Evolutionary conservation across 2,888 invertebrate genomes (phyloP).

Genomic region (Cerceris rybyensis): DNA sequence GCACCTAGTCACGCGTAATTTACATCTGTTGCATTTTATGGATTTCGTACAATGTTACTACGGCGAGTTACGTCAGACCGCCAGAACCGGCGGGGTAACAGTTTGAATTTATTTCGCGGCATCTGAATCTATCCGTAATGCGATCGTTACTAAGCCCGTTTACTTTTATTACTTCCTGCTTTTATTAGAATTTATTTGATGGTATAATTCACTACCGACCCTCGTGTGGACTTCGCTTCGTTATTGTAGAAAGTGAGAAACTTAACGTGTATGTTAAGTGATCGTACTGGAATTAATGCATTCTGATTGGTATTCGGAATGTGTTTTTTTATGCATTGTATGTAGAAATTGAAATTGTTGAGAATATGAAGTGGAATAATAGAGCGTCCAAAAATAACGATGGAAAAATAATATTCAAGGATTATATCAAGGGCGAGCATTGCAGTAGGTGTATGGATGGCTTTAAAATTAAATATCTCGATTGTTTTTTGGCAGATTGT

Average conservation of each 20-base stretch:
- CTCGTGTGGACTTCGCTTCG: neutral
- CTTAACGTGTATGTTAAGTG: neutral
- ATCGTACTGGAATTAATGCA: too few relatives aligned
- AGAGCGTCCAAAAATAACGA: too few relatives aligned
- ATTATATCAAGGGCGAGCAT: too few relatives aligned
- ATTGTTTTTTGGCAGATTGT: too few relatives aligned
- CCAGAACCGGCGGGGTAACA: neutral
- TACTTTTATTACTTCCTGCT: slow-evolving; percentile 50
- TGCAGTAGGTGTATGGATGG: too few relatives aligned
- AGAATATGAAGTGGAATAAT: too few relatives aligned
- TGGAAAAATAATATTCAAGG: too few relatives aligned
- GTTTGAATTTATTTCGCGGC: slow-evolving; percentile 25
- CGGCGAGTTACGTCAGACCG: slow-evolving; percentile 29
- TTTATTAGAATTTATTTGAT: slow-evolving; percentile 36
- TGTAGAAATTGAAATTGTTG: too few relatives aligned
- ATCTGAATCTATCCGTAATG: slow-evolving; percentile 37
- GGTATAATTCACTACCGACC: neutral
- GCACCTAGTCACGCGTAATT: slow-evolving; percentile 23
- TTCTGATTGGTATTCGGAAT: too few relatives aligned
- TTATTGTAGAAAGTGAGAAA: slow-evolving; percentile 5
- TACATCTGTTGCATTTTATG: slow-evolving; percentile 25
- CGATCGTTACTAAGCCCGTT: slow-evolving; percentile 33
- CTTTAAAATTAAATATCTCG: too few relatives aligned
- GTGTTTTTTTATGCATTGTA: too few relatives aligned
- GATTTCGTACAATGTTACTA: slow-evolving; percentile 37